Evolutionary conservation across 2,888 invertebrate species (phyloP), one percentile per base, ranked within the genome.

Genomic region (Hyalella azteca): DNA sequence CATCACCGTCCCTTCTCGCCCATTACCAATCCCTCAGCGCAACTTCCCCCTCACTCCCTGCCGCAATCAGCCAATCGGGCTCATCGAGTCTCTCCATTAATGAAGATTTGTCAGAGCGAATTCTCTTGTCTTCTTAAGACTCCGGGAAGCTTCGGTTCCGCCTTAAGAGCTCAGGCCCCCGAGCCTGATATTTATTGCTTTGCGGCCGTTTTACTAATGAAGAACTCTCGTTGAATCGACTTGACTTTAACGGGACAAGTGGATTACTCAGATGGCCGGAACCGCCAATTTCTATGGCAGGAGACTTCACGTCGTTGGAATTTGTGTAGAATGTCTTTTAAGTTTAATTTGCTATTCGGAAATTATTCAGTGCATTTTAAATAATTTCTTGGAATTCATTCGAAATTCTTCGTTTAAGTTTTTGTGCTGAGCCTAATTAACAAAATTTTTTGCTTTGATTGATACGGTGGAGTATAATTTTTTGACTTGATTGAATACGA

Each of bases 51-150:
- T 13, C 66, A 13, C 19, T 45, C 45, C 45, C 45, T 11, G 32
- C 66, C 66, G 39, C 66, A 66, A 66, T 66, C 66, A 66, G 66
- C 36, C 66, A 66, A 66, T 66, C 66, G 66, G 36, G 66, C 66
- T 66, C 66, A 66, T 66, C 66, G 66, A 66, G 19, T 66, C 66
- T 19, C n/a, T 32, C 36, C 66, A 66, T 66, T 66, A 66, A 66
- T 66, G 66, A 66, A 66, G 66, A 66, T 66, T 66, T 66, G 66
- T 66, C 66, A 66, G 66, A 66, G 66, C 66, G 66, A 66, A 36
- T 66, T 66, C 66, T 32, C 66, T 66, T 66, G 66, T 66, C 66
- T 66, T 66, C 36, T 36, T 11, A 29, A 29, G 39, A 4, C 39
- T 29, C 39, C 39, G 7, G 66, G 66, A 32, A 36, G 5, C 66